phyloP scores from a whole-genome alignment of 2,888 invertebrate species.

The Oscheius sp. region DNA sequence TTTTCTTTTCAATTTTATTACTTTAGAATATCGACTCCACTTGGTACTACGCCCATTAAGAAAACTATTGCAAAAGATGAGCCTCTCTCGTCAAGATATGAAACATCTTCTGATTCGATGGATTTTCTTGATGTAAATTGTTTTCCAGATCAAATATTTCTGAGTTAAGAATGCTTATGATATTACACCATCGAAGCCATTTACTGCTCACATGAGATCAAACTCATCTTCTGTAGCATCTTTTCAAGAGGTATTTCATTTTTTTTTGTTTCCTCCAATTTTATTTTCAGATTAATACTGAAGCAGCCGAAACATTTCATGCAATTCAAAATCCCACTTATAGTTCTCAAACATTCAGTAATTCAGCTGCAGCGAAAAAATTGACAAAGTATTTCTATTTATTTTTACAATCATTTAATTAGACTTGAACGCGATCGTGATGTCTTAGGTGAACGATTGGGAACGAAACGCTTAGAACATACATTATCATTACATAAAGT shows the following conservation, averaged over 20 bases:
- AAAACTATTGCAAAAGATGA: neutral
- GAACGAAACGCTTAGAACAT: conserved; percentile 15
- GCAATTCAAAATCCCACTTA: no score
- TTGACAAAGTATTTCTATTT: neutral
- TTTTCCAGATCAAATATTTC: no score
- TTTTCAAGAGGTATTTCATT: neutral
- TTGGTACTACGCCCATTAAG: no score
- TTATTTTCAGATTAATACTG: no score
- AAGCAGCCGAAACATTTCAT: no score
- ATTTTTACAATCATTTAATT: no score
- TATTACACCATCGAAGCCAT: no score
- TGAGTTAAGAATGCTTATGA: no score
- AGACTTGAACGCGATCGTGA: conserved; percentile 25
- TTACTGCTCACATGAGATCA: neutral
- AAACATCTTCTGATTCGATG: neutral
- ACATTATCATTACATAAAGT: conserved; percentile 18
- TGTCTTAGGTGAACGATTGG: conserved; percentile 15
- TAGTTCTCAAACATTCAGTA: no score
- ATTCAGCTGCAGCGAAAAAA: neutral
- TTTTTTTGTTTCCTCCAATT: no score
- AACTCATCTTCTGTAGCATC: neutral
- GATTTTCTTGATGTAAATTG: conserved; percentile 1
- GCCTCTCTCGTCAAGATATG: neutral
- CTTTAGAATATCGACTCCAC: neutral
- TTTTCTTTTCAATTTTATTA: no score